phyloP scores from a whole-genome alignment of 1,140 invertebrate species.

The Drosophila parvula region DNA sequence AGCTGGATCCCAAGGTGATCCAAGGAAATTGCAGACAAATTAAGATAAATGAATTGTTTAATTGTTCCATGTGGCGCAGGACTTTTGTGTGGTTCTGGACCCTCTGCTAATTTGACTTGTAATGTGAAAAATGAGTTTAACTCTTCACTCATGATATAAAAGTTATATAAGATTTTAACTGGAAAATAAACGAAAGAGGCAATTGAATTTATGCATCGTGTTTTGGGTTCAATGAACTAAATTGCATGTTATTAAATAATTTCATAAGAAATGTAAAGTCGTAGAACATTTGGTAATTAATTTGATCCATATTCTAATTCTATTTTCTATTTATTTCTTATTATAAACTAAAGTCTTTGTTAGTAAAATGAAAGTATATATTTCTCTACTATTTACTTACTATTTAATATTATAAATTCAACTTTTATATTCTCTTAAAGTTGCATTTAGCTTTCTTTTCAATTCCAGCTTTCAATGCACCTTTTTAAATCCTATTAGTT shows the following conservation, averaged over 20 bases:
- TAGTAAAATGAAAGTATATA: too few relatives aligned
- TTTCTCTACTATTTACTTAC: background rate
- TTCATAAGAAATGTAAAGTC: background rate
- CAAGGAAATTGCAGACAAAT: conserved; percentile 76
- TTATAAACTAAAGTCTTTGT: background rate
- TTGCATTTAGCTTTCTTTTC: background rate
- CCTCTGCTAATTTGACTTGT: conserved; percentile 65
- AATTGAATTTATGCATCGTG: background rate
- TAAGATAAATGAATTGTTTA: conserved; percentile 82
- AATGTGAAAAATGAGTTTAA: conserved; percentile 46
- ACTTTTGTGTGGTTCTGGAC: conserved; percentile 35
- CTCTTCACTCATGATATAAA: background rate
- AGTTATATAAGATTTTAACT: background rate
- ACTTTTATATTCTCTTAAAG: too few relatives aligned
- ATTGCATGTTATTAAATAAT: background rate
- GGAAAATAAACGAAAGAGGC: background rate
- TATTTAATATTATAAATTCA: background rate
- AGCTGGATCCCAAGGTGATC: conserved; percentile 50
- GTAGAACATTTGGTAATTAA: background rate
- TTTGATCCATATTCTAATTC: background rate
- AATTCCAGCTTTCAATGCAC: background rate
- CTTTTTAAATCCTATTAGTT: conserved; percentile 57
- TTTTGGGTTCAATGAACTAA: background rate
- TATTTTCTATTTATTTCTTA: background rate
- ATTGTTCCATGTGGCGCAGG: conserved; percentile 67